Evolutionary conservation across 30 jellyfish, hydroid and myxozoan species (phyloP), one percentile per base, ranked within the genome.

Genomic region (Aurelia sp.): DNA sequence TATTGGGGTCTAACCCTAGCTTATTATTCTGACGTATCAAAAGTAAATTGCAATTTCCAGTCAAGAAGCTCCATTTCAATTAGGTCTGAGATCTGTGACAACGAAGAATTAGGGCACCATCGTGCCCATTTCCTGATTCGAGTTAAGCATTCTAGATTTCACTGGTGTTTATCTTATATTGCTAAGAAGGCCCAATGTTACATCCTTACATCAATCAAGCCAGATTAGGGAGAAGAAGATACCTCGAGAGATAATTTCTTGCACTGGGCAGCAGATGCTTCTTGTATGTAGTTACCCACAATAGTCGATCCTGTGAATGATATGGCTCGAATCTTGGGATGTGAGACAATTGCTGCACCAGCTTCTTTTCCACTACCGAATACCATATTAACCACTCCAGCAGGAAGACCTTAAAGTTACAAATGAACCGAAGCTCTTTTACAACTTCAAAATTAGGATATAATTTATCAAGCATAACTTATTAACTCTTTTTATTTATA

Each of bases 261-360:
- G 79, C 88, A 53, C 10, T 53, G 69, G 8, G 89, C 78, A 2
- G 93, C 90, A 21, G 94, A 48, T 70, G 80, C 86, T 73, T 91
- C 98, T 66, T 84, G 96, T 30, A 91, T 91, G 76, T 68, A 86
- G 63, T 85, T 80, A 16, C 98, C 98, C 48, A 87, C 96, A 10
- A 51, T n/a, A 15, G 98, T 85, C 18, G 98, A 91, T 12, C 98
- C 98, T 40, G 98, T 91, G 78, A 91, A 91, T 22, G 98, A 91
- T 13, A 91, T 33, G 0, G 88, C 87, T 52, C 88, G 78, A 13
- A 91, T 60, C 33, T 78, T 57, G 2, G 97, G 96, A 72, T 91
- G 93, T 17, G 30, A 48, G 27, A 91, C 98, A n/a, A 91, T 72
- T 65, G 88, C 96, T 19, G 96, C n/a, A 7, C 98, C 98, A 38